phyloP scores from a whole-genome alignment of 2,888 invertebrate genomes.

The Zele albiditarsus region DNA sequence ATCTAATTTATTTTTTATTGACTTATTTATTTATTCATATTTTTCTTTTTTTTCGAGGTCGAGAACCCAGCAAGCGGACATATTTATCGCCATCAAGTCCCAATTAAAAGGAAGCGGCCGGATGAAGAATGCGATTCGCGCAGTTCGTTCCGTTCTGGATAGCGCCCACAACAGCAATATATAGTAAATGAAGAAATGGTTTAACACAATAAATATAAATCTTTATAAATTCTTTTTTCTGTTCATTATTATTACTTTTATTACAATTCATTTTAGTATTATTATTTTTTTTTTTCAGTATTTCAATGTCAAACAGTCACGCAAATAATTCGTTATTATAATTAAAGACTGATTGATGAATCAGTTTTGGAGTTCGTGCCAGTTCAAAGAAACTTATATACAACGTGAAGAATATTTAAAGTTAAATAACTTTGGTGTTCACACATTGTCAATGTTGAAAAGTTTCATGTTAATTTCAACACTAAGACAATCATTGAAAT shows the following conservation, averaged over 20 bases:
- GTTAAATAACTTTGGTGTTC: too few relatives aligned
- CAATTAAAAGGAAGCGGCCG: slow-evolving; percentile 43
- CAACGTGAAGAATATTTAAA: too few relatives aligned
- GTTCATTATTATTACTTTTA: slow-evolving; percentile 23
- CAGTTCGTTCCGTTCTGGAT: slow-evolving; percentile 71
- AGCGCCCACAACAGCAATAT: slow-evolving; percentile 26
- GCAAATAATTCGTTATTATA: slow-evolving; percentile 16
- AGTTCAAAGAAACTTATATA: background rate
- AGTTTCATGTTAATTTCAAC: too few relatives aligned
- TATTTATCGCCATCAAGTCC: slow-evolving; percentile 42
- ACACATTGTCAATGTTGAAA: too few relatives aligned
- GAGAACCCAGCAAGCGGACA: slow-evolving; percentile 38
- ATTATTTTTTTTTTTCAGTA: slow-evolving; percentile 19
- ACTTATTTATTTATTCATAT: background rate
- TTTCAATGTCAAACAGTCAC: slow-evolving; percentile 25
- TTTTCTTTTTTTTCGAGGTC: slow-evolving; percentile 35
- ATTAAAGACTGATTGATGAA: slow-evolving; percentile 7
- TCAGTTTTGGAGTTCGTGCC: background rate
- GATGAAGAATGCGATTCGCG: slow-evolving; percentile 57
- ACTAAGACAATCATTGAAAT: too few relatives aligned
- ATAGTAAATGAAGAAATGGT: slow-evolving; percentile 25
- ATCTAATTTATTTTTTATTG: slow-evolving; percentile 8
- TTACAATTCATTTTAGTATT: background rate
- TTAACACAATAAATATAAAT: slow-evolving; percentile 24
- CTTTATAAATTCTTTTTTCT: slow-evolving; percentile 23